phyloP scores from a whole-genome alignment of 2,113 vertebrate genomes.

The Phrynosoma blainvillii region DNA sequence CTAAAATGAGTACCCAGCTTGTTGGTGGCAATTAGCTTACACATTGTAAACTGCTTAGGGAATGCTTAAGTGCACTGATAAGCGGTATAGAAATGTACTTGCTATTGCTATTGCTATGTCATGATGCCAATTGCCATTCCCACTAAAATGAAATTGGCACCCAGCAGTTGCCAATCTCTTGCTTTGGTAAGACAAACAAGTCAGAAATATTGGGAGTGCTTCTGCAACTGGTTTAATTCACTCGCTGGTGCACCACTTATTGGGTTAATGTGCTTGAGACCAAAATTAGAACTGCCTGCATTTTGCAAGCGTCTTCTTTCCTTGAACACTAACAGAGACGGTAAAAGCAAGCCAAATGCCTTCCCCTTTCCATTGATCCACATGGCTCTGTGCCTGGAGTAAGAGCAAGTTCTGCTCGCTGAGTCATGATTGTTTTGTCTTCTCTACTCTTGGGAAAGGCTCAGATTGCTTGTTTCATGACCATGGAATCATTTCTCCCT shows the following conservation, averaged over 20 bases:
- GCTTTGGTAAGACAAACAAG: background rate
- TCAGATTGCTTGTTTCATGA: slow-evolving; percentile 20
- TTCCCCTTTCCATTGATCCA: slow-evolving; percentile 13
- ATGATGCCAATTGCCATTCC: background rate
- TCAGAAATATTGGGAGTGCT: background rate
- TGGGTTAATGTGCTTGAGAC: background rate
- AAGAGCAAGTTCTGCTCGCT: slow-evolving; percentile 21
- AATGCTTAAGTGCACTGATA: no score
- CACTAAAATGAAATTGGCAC: background rate
- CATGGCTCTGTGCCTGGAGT: slow-evolving; percentile 24
- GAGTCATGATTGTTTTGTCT: slow-evolving; percentile 32
- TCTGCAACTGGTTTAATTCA: background rate
- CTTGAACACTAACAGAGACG: background rate
- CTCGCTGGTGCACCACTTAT: background rate
- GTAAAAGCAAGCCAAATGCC: slow-evolving; percentile 21
- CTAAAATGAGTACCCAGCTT: no score
- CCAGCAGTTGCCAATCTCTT: background rate
- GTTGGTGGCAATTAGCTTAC: no score
- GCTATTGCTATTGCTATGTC: background rate
- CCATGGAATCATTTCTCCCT: background rate
- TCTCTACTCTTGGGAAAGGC: background rate
- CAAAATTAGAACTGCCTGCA: background rate
- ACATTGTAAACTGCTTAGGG: no score
- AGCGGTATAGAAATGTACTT: no score
- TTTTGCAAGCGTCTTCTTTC: slow-evolving; percentile 7